phyloP scores from a whole-genome alignment of 2,888 invertebrate species.

The Lepeophtheirus nordmannii region DNA sequence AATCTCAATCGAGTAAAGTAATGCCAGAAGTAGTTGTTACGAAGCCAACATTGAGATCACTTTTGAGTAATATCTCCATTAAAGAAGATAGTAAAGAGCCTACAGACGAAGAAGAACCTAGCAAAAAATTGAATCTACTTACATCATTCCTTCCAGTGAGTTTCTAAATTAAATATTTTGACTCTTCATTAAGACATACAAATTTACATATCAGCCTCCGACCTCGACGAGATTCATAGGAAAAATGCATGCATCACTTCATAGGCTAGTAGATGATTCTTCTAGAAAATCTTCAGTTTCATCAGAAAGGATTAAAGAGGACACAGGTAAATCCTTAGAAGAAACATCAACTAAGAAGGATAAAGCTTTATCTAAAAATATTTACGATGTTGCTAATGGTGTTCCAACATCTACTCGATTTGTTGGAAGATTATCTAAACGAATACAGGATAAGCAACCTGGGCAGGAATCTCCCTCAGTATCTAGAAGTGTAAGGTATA shows the following conservation, averaged over 20 bases:
- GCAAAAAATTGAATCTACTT: background rate
- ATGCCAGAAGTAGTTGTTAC: slow-evolving; percentile 1
- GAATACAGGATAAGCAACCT: background rate
- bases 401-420: background rate
- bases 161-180: background rate
- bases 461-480: background rate
- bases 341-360: background rate
- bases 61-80: background rate
- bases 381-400: background rate
- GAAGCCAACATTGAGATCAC: background rate
- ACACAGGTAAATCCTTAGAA: background rate
- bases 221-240: slow-evolving; percentile 23
- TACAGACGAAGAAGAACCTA: background rate
- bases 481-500: background rate
- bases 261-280: background rate
- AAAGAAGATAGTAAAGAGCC: no score
- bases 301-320: background rate
- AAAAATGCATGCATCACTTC: slow-evolving; percentile 18
- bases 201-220: slow-evolving; percentile 5
- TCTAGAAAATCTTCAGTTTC: background rate
- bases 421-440: background rate
- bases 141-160: background rate
- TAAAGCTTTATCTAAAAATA: background rate
- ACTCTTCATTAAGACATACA: background rate
- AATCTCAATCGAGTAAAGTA: background rate